Evolutionary conservation across 2,888 invertebrate genomes (phyloP), one percentile per base, ranked within the genome.

Genomic region (Syrista parreyssii): DNA sequence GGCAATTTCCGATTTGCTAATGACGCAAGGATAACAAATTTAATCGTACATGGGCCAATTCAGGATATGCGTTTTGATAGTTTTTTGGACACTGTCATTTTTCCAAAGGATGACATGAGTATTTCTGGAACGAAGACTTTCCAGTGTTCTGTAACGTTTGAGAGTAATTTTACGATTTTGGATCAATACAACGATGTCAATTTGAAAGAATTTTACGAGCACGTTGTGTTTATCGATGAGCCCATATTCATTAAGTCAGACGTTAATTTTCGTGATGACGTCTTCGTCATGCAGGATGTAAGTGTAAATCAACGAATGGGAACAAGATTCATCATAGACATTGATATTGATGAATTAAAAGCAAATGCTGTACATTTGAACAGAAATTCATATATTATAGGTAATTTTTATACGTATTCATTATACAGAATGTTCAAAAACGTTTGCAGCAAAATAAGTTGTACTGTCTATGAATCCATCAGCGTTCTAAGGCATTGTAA

Each of bases 101-200:
- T 76, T 34, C 79, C 79, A 15, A 81, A 84, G 11, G 75, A 81
- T 11, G 80, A 85, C 30, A 73, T 85, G 4, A 79, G 77, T 0
- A 80, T 89, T n/a, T 77, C 83, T 1, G 87, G 86, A 3, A 74
- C 78, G 1, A 86, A 88, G 78, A 75, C 79, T 33, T 89, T 89
- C 73, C 75, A 82, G 11, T 79, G 81, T 34, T 34, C 79, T 1
- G 79, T 89, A 1, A 84, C 74, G 11, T 87, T 89, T 32, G 68
- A 82, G 0, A 75, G 75, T 3, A 32, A 78, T 2, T 78, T 89
- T 3, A 40, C 75, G 4, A 79, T 89, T n/a, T 77, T 69, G 0
- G 82, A 87, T 23, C 83, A 72, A 33, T 81, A 87, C 36, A 88
- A 89, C 72, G 82, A 84, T 31, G 34, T 89, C 30, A 75, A 88